A percentile compares a stretch with the other conserved stretches of the same genome.
Conservation (phyloP, 2,113 vertebrate genomes). For the Pyrgilauda ruficollis region DNA sequence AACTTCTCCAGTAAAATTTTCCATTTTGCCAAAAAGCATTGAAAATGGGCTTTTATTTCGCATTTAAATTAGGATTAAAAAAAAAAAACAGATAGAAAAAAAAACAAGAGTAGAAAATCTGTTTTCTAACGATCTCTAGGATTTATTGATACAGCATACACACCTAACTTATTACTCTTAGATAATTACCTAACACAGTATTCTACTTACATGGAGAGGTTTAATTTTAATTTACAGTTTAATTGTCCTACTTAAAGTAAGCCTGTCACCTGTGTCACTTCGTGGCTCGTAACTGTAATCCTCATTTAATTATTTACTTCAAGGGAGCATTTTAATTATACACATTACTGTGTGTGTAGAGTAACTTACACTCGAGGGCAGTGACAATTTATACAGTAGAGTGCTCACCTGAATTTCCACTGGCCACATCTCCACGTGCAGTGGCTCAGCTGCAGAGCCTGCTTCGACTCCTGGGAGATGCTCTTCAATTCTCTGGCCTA, state of each 20-base stretch:
- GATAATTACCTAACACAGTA: background rate
- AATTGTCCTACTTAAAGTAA: slow-evolving; percentile 41
- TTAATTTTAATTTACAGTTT: slow-evolving; percentile 43
- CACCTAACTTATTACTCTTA: background rate
- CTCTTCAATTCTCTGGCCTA: background rate
- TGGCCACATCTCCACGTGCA: background rate
- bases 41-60: background rate
- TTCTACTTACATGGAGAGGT: background rate
- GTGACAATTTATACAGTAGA: background rate
- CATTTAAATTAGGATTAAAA: background rate
- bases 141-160: background rate
- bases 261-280: slow-evolving; percentile 5
- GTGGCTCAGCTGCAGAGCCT: background rate
- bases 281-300: slow-evolving; percentile 33
- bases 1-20: background rate
- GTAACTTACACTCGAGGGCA: background rate
- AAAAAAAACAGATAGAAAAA: background rate
- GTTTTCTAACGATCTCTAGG: background rate
- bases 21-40: background rate
- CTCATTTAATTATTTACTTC: slow-evolving; percentile 65
- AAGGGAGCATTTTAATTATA: slow-evolving; percentile 42
- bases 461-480: background rate
- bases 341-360: background rate
- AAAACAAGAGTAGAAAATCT: background rate
- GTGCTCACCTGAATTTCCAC: background rate